phyloP scores from a whole-genome alignment of 2,888 invertebrate genomes.

The Eilema depressum region DNA sequence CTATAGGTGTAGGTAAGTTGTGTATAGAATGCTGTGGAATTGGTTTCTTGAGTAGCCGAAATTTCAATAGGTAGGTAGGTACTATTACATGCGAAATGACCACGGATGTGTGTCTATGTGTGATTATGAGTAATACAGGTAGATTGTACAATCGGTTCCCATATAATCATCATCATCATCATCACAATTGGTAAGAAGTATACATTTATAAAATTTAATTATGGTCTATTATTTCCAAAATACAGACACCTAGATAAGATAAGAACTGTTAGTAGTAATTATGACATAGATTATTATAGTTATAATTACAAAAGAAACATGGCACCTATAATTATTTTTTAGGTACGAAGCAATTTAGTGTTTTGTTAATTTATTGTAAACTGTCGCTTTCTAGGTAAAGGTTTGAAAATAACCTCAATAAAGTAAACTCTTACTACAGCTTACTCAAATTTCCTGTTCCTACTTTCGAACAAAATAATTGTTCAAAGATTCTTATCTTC shows the following conservation, averaged over 20 bases:
- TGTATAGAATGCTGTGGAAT: too few species aligned
- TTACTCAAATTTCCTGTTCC: conserved; percentile 52
- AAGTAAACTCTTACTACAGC: conserved; percentile 49
- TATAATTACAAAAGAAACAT: not conserved
- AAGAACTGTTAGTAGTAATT: not conserved
- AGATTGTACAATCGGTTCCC: not conserved
- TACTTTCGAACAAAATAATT: conserved; percentile 48
- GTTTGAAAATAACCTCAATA: conserved; percentile 13
- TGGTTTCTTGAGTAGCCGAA: too few species aligned
- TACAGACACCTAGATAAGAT: not conserved
- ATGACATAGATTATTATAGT: too few species aligned
- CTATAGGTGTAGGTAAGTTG: too few species aligned
- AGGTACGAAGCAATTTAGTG: not conserved
- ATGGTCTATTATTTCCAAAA: not conserved
- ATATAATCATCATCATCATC: not conserved
- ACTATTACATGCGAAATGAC: too few species aligned
- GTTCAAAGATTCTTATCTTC: conserved; percentile 56
- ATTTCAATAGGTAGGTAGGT: too few species aligned
- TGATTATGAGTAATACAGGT: too few species aligned
- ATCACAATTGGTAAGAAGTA: too few species aligned
- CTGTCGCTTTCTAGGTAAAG: not conserved
- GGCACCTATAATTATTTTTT: not conserved
- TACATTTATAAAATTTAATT: not conserved
- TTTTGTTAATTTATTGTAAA: not conserved
- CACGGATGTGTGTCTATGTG: too few species aligned